phyloP scores from a whole-genome alignment of 2,113 vertebrate genomes.

The Lophotis ruficrista region DNA sequence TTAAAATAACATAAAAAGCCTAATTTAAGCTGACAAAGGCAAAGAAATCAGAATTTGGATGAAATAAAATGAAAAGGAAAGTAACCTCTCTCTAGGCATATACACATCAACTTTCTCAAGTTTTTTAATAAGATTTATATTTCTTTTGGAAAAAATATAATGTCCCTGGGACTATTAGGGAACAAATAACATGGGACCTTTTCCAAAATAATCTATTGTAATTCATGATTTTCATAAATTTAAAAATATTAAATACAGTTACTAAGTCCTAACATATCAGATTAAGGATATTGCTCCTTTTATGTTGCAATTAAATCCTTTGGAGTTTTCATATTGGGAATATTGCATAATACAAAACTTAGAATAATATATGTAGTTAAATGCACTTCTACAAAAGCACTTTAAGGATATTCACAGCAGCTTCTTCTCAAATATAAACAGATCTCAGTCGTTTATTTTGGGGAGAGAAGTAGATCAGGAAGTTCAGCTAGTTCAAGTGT shows the following conservation, averaged over 20 bases:
- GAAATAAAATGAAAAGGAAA: constrained; percentile 11
- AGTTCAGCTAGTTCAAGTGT: constrained; percentile 20
- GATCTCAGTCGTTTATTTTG: constrained; percentile 12
- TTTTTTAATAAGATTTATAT: background rate
- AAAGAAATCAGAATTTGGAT: constrained; percentile 28
- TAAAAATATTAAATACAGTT: background rate
- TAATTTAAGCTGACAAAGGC: constrained; percentile 27
- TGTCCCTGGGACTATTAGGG: background rate
- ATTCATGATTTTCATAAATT: constrained; percentile 16
- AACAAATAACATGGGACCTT: constrained; percentile 19
- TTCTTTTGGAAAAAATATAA: constrained; percentile 2
- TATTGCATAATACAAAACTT: background rate
- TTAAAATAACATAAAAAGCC: constrained; percentile 11
- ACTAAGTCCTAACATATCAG: background rate
- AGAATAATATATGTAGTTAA: background rate
- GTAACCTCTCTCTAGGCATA: background rate
- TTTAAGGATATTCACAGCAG: background rate
- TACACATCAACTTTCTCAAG: background rate
- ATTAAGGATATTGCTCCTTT: background rate
- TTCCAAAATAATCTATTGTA: constrained; percentile 17
- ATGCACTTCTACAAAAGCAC: background rate
- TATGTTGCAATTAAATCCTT: background rate
- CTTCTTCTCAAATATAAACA: background rate
- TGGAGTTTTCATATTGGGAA: background rate
- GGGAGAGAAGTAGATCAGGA: constrained; percentile 48